Base-by-base conservation (phyloP, 2,888 invertebrate species). In the Eumacrocentrus americanus region DNA sequence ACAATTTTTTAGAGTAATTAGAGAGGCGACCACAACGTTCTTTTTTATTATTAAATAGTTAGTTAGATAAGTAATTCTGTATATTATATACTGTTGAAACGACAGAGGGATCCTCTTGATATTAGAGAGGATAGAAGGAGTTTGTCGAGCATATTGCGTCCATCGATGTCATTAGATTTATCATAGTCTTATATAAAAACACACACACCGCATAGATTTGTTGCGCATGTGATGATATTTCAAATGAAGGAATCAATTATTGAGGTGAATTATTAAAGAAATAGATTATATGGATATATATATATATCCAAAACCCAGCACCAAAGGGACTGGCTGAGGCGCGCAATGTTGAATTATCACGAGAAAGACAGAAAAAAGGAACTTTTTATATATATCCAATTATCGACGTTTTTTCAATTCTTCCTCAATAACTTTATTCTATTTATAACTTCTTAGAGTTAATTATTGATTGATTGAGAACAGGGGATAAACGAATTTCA, bases 91-190 rank as follows among this genome's bases (percentile, higher is more conserved):
- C 42, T 53, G 23, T 20, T 53, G 38, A 53, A 53, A 25, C 20
- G 38, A 52, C 11, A 42, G 18, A 6, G 9, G 9, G 20, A 25
- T n/a, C n/a, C 23, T 46, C 46, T 23, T 4, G 23, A 1, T 46
- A 11, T 3, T n/a, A 22, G n/a, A 16, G 14, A 53, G 23, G 40
- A 9, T n/a, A 29, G 34, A 20, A 46, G 29, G 37, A 38, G 44
- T 42, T 22, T 44, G 46, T 52, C 38, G 22, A 47, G 47, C 38
- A 57, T 37, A 70, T 70, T 72, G 70, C 72, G 72, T 72, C 72
- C 72, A 70, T 70, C 64, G 63, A 65, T 70, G 68, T 72, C 53
- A 54, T 48, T 56, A 46, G 47, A 47, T 52, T 9, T 54, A 38
- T 48, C 18, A 42, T 14, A 16, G 14, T 11, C 16, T 16, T 51